A percentile compares a stretch with the other conserved stretches of the same genome.
Evolutionary conservation across 1,140 invertebrate genomes (phyloP).

Genomic region (Tenebrio molitor): DNA sequence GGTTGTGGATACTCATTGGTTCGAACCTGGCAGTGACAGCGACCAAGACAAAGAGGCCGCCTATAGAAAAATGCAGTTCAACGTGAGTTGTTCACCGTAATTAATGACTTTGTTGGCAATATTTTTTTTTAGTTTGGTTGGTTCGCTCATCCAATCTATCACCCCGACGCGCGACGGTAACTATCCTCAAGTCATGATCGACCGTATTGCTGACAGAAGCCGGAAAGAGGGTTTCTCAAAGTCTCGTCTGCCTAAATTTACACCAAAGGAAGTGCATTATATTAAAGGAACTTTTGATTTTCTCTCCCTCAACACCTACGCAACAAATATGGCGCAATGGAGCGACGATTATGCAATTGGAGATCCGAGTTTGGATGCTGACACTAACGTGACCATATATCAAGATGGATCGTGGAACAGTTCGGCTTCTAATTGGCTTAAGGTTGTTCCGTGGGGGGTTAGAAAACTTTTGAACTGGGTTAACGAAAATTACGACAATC

Average conservation of each 20-base stretch:
- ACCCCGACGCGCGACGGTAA: slow-evolving; percentile 67
- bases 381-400: slow-evolving; percentile 52
- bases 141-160: slow-evolving; percentile 68
- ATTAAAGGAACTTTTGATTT: no score
- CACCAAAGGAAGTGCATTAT: slow-evolving; percentile 71
- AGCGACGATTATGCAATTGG: slow-evolving; percentile 59
- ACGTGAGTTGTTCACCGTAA: slow-evolving; percentile 60
- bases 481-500: slow-evolving; percentile 72
- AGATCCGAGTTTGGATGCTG: slow-evolving; percentile 68
- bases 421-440: slow-evolving; percentile 62
- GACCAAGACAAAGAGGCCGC: slow-evolving; percentile 67
- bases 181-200: slow-evolving; percentile 68
- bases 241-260: slow-evolving; percentile 76
- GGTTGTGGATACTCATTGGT: slow-evolving; percentile 66
- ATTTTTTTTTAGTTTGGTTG: slow-evolving; percentile 66
- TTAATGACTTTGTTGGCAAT: slow-evolving; percentile 41
- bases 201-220: no score
- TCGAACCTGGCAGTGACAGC: slow-evolving; percentile 64
- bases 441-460: slow-evolving; percentile 68
- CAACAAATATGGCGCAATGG: slow-evolving; percentile 67
- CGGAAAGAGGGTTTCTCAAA: slow-evolving; percentile 71
- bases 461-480: slow-evolving; percentile 70
- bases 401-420: no score
- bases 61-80: slow-evolving; percentile 66
- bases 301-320: slow-evolving; percentile 73